Evolutionary conservation across 2,888 invertebrate genomes (phyloP).

Genomic region (Andrena praecox): DNA sequence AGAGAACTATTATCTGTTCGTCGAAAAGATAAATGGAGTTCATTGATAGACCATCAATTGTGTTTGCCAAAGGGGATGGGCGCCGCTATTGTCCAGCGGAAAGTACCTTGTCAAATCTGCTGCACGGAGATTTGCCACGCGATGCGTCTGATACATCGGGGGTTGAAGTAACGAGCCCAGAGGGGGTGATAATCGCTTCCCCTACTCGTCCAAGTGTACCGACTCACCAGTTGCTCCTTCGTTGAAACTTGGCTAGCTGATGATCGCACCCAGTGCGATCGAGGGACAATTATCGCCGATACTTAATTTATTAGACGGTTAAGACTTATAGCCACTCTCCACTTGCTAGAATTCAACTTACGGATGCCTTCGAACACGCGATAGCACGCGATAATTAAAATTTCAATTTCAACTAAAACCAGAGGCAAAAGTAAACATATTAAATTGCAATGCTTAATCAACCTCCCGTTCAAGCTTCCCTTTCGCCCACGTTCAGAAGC

Average conservation of each 20-base stretch:
- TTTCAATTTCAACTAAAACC: too few relatives aligned
- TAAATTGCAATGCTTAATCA: too few relatives aligned
- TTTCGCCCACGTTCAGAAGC: too few relatives aligned
- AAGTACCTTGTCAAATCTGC: conserved; percentile 81
- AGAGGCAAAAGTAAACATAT: too few relatives aligned
- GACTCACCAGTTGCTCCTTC: conserved; percentile 61
- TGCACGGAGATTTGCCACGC: conserved; percentile 81
- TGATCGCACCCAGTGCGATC: background rate
- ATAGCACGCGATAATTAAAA: too few relatives aligned
- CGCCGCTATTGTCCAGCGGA: conserved; percentile 55
- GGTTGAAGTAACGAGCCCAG: conserved; percentile 60
- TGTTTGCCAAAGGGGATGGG: conserved; percentile 58
- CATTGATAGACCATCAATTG: conserved; percentile 80
- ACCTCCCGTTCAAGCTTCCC: too few relatives aligned
- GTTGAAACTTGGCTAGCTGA: background rate
- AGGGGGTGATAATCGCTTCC: conserved; percentile 72
- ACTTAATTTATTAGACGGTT: background rate
- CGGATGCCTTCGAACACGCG: too few relatives aligned
- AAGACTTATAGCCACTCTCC: background rate
- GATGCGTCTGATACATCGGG: conserved; percentile 66
- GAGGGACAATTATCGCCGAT: conserved; percentile 7
- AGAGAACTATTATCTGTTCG: conserved; percentile 73
- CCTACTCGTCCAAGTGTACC: conserved; percentile 6
- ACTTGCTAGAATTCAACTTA: background rate
- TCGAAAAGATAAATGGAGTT: conserved; percentile 78